Evolutionary conservation across 2,888 invertebrate species (phyloP), one percentile per base, ranked within the genome.

Genomic region (Lasioglossum zephyrum): DNA sequence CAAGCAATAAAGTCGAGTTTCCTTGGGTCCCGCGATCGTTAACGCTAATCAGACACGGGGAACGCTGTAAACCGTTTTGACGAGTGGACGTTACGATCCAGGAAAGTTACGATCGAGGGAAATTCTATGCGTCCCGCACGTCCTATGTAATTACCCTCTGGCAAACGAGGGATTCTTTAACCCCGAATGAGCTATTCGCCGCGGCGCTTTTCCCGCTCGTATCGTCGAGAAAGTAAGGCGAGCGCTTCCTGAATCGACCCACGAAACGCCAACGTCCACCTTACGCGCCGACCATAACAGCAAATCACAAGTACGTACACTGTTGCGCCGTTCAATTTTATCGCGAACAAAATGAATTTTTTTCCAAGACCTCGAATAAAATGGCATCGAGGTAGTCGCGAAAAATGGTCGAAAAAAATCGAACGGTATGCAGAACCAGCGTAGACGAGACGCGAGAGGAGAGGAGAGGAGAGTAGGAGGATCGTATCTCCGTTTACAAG

Each of bases 401-500:
- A 63, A 60, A 75, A 80, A 18, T 26, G 41, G 8, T 31, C 9
- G n/a, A 57, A n/a, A 53, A 18, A 49, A 70, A 11, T 41, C 36
- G 47, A 70, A n/a, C 22, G n/a, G 31, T 11, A 63, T 9, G 16
- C 22, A 53, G 31, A 53, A 63, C 4, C 31, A 66, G 53, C 60
- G 26, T 63, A 16, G 36, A 66, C 22, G 18, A 31, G 66, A 18
- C 36, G 66, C 18, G 36, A 18, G 73, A 53, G 26, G 57, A 74
- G 22, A n/a, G n/a, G 69, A 39, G 39, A 4, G 22, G 66, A 63
- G 57, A 79, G 53, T 44, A 57, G 60, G 57, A 36, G 26, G 57
- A 82, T 36, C 18, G 90, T 82, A 87, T 90, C 85, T 86, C 74
- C 63, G 81, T 89, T 90, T 92, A 93, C 93, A 92, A 91, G 92